Conservation (phyloP, 2,888 invertebrate genomes). For the Atrina japonica region DNA sequence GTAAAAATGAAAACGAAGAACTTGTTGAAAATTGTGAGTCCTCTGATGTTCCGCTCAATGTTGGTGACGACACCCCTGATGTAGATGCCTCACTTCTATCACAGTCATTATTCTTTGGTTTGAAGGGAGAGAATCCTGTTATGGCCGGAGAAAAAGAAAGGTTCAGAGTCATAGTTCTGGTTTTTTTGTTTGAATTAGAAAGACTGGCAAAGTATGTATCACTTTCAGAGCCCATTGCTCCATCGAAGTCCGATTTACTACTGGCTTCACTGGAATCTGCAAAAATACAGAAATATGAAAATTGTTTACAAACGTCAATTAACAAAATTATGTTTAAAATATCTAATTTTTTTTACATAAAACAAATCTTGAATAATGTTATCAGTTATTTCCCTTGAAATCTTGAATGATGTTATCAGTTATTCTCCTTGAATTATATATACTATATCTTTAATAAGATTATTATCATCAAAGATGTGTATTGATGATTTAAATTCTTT, state of each 20-base stretch:
- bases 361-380: no score
- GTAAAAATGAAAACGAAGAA: slow-evolving; percentile 20
- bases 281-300: slow-evolving; percentile 17
- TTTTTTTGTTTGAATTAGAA: slow-evolving; percentile 22
- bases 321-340: no score
- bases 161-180: slow-evolving; percentile 53
- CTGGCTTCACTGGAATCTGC: slow-evolving; percentile 41
- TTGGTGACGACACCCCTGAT: slow-evolving; percentile 13
- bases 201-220: slow-evolving; percentile 47
- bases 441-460: no score
- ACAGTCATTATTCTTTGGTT: slow-evolving; percentile 11
- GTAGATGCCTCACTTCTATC: slow-evolving; percentile 2
- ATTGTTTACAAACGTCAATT: no score
- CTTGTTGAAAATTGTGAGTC: slow-evolving; percentile 3
- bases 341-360: no score
- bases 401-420: no score
- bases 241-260: slow-evolving; percentile 25
- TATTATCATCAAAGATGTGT: no score
- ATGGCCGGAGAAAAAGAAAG: slow-evolving; percentile 47
- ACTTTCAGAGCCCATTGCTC: slow-evolving; percentile 36
- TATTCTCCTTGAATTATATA: no score
- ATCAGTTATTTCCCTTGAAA: no score
- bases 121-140: slow-evolving; percentile 8
- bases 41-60: slow-evolving; percentile 7
- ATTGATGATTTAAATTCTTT: no score